Percentiles rank a stretch among this genome's conserved stretches.
These are phyloP conservation scores for Hirtodrosophila alboralis DNA, from an alignment of 2,888 invertebrate genomes.

Conservation along the genomic window DNA sequence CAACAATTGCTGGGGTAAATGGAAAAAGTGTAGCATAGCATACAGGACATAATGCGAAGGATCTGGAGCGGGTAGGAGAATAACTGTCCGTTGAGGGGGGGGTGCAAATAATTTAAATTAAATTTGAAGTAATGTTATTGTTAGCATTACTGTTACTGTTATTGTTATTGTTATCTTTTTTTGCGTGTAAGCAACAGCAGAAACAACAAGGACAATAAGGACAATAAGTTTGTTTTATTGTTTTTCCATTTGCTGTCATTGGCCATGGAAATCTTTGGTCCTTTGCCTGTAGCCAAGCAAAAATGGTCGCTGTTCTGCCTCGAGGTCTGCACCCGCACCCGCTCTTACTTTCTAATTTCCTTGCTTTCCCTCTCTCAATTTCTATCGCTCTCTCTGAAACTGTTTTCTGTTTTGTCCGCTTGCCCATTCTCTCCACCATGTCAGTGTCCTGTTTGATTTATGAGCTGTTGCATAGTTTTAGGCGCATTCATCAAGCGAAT, in stretches of 20 bases:
- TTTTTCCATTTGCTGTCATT: constrained; percentile 70
- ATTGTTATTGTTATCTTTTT: constrained; percentile 49
- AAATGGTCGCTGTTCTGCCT: background rate
- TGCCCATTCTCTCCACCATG: no score
- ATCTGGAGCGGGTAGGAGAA: background rate
- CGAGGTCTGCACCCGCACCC: background rate
- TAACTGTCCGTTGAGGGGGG: constrained; percentile 24
- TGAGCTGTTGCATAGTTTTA: constrained; percentile 79
- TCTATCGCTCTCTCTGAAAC: background rate
- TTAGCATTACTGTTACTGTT: constrained; percentile 58
- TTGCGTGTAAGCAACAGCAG: constrained; percentile 25
- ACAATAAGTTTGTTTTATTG: constrained; percentile 60
- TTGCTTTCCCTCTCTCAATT: background rate
- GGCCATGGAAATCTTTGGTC: constrained; percentile 11
- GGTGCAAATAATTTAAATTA: constrained; percentile 77
- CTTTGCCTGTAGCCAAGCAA: background rate
- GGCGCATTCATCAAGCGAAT: constrained; percentile 63
- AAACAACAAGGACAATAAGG: constrained; percentile 7
- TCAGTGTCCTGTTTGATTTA: constrained; percentile 78
- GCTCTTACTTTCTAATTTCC: background rate
- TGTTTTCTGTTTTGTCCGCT: no score
- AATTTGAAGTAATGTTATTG: constrained; percentile 80
- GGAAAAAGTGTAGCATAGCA: background rate
- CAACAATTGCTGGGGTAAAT: constrained; percentile 56
- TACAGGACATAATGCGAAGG: no score